Base-by-base conservation (phyloP, 2,888 invertebrate genomes). In the Calephelis perditalis region DNA sequence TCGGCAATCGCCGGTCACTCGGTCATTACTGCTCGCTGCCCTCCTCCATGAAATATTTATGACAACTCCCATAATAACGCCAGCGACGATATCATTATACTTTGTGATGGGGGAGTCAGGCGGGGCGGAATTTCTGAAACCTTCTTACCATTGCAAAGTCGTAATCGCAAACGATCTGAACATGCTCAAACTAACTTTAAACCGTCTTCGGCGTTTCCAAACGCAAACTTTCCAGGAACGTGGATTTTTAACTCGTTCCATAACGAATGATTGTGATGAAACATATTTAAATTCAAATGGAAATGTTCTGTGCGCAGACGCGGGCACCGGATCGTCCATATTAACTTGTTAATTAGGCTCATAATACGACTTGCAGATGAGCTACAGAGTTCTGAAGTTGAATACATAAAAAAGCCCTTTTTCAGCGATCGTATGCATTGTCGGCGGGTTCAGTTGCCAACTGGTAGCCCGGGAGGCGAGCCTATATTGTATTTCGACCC, bases 341-440 rank as follows among this genome's bases (percentile, higher is more conserved):
- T 95, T 94, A 95, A 95, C 95, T 95, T 95, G 95, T 95, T 95
- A 95, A 95, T 95, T 95, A 95, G 95, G 94, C 94, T 93, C 94
- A 94, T 94, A 94, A 95, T 95, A 94, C 94, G 95, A 95, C 95
- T 95, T 95, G 95, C 95, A 95, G 95, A 95, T 95, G 95, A 95
- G 94, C 91, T 88, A 89, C 91, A 77, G 91, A 92, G 91, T 92
- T 92, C 89, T 86, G 84, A 92, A 92, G 92, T 92, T 91, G 93
- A 93, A 93, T 93, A 93, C 84, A 84, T 91, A 91, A 93, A 93
- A 93, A 93, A 92, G 91, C 91, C 92, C 56, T 92, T 92, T 92
- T 92, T 92, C 91, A 92, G 92, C 87, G 91, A 83, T 84, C 82
- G 81, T 78, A 84, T 87, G 86, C 88, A 88, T 85, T 82, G 86